Percentiles rank a stretch among this genome's conserved stretches.
Conservation (phyloP, 2,797 vertebrate species). For the Hippopotamyrus pictus region DNA sequence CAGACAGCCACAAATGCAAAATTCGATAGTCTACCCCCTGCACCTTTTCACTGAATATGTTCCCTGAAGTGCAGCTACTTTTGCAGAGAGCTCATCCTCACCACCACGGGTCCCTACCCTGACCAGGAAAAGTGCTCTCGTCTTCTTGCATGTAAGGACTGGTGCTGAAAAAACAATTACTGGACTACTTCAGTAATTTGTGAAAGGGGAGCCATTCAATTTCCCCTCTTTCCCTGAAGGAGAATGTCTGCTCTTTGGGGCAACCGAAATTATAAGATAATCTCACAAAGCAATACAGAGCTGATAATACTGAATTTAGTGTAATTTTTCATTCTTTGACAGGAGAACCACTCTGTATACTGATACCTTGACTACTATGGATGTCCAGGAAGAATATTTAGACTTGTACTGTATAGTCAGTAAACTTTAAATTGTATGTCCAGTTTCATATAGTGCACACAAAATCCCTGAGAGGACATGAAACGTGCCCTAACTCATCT, state of each 20-base stretch:
- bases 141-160: slow-evolving; percentile 19
- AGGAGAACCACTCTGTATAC: background rate
- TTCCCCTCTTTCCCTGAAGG: background rate
- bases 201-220: slow-evolving; percentile 2
- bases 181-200: background rate
- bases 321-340: background rate
- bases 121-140: slow-evolving; percentile 11
- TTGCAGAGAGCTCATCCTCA: slow-evolving; percentile 8
- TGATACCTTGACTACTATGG: background rate
- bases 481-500: background rate
- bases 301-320: background rate
- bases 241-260: background rate
- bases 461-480: background rate
- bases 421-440: background rate
- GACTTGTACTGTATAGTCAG: background rate
- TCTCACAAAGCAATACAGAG: background rate
- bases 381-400: background rate
- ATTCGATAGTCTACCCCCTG: background rate
- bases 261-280: background rate
- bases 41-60: background rate
- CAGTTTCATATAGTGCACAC: background rate
- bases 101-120: background rate
- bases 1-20: slow-evolving; percentile 31
- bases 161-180: slow-evolving; percentile 20
- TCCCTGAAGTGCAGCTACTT: background rate